Evolutionary conservation across 2,797 vertebrate species (phyloP).

Genomic region (Falco naumanni): DNA sequence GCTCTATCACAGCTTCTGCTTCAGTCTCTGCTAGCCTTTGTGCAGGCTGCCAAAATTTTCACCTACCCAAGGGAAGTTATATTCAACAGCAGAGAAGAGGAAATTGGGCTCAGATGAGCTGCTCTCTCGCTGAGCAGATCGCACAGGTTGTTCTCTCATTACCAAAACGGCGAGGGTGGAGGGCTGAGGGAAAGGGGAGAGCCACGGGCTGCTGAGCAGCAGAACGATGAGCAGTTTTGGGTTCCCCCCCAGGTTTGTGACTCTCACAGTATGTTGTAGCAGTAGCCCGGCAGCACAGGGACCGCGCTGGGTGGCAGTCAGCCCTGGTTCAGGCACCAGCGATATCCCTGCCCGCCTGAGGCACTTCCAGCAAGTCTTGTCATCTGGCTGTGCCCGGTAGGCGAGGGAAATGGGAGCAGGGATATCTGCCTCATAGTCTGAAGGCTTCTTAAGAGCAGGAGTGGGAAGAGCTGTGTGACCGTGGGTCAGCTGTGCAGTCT

Average conservation of each 20-base stretch:
- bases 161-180: background rate
- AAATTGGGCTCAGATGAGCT: background rate
- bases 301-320: background rate
- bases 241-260: background rate
- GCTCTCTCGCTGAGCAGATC: background rate
- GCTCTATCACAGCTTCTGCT: constrained; percentile 64
- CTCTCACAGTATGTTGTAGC: background rate
- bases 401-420: rapidly evolving
- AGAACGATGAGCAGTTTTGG: background rate
- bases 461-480: background rate
- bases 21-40: constrained; percentile 7
- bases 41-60: constrained; percentile 23
- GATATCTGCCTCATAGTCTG: background rate
- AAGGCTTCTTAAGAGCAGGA: background rate
- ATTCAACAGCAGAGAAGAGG: background rate
- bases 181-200: background rate
- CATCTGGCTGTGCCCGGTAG: rapidly evolving
- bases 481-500: background rate
- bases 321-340: background rate
- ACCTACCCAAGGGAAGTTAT: constrained; percentile 5
- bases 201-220: background rate
- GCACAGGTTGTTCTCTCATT: background rate
- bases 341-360: background rate
- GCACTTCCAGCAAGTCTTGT: background rate
- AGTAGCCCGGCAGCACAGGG: background rate